Conservation (phyloP, 2,113 vertebrate species). For the Heteronetta atricapilla region DNA sequence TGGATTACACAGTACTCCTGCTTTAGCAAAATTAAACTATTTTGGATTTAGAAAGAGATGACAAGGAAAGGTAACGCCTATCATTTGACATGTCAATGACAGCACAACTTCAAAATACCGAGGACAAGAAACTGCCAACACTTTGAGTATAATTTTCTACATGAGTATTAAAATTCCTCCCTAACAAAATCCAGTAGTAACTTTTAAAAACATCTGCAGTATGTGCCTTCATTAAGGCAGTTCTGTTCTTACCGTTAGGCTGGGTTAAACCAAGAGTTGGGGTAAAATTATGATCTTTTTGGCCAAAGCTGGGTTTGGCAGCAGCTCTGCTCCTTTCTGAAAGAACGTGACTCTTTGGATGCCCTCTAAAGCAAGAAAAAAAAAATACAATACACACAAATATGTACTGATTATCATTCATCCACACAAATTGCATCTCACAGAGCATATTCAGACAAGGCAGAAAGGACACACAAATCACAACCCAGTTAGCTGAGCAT, state of each 20-base stretch:
- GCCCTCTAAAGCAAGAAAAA: slow-evolving; percentile 60
- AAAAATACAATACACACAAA: background rate
- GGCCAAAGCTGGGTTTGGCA: slow-evolving; percentile 14
- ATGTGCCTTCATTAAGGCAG: background rate
- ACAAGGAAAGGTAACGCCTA: background rate
- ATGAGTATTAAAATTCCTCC: background rate
- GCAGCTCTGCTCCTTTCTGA: slow-evolving; percentile 40
- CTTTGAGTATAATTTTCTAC: background rate
- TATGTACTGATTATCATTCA: background rate
- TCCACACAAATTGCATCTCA: background rate
- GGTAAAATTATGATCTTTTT: background rate
- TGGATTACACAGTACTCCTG: background rate
- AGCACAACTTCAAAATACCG: background rate
- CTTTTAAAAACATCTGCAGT: background rate
- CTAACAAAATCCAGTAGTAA: background rate
- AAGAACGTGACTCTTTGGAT: background rate
- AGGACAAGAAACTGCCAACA: background rate
- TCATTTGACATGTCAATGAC: background rate
- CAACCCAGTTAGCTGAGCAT: background rate
- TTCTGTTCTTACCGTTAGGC: slow-evolving; percentile 63
- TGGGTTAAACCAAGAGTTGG: slow-evolving; percentile 4
- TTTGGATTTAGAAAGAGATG: background rate
- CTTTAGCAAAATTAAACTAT: background rate
- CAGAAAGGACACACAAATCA: background rate
- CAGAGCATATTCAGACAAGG: background rate